A percentile compares a stretch with the other conserved stretches of the same genome.
Evolutionary conservation across 2,888 invertebrate species (phyloP).

Genomic region (Calliscelio sp.): DNA sequence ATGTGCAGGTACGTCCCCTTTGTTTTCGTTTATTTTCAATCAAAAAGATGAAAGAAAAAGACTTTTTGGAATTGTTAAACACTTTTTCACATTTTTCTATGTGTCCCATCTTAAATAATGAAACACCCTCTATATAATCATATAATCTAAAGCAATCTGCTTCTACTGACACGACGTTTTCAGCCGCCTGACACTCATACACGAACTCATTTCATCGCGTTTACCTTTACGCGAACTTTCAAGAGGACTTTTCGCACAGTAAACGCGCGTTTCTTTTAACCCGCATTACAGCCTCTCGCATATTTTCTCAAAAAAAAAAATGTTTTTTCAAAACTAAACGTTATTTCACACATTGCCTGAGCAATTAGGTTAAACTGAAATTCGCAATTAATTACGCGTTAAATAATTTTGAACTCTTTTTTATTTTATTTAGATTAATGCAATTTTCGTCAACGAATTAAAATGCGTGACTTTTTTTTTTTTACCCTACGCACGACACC

Average conservation of each 20-base stretch:
- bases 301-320: background rate
- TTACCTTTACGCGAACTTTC: slow-evolving; percentile 44
- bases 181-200: slow-evolving; percentile 38
- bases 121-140: too few species aligned
- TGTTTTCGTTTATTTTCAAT: too few species aligned
- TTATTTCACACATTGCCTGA: slow-evolving; percentile 8
- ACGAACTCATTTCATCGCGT: slow-evolving; percentile 38
- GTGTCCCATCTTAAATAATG: too few species aligned
- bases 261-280: slow-evolving; percentile 34
- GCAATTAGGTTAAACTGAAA: slow-evolving; percentile 16
- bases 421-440: background rate
- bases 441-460: background rate
- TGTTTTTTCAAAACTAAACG: slow-evolving; percentile 13
- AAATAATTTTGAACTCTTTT: slow-evolving; percentile 3
- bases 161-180: too few species aligned
- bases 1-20: too few species aligned
- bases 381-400: background rate
- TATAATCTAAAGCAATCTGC: too few species aligned
- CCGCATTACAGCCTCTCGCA: background rate
- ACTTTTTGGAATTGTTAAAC: too few species aligned
- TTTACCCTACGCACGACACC: too few species aligned
- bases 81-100: too few species aligned
- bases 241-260: slow-evolving; percentile 40
- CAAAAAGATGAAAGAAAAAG: too few species aligned
- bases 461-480: too few species aligned